phyloP scores from a whole-genome alignment of 2,888 invertebrate genomes.

The Neria commutata region DNA sequence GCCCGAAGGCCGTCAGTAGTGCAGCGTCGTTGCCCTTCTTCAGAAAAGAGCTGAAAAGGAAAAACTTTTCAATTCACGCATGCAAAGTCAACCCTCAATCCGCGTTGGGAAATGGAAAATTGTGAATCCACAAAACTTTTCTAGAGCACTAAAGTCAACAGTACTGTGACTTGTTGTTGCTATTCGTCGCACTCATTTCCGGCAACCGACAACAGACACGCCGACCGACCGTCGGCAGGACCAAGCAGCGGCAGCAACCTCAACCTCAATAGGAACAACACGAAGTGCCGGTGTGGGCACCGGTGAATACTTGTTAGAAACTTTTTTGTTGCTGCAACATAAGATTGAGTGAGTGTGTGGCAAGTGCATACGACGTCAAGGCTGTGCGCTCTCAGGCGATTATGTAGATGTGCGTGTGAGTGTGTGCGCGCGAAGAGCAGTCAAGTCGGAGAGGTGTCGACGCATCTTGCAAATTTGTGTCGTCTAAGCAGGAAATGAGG shows the following conservation, averaged over 20 bases:
- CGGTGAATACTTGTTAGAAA: too few species aligned
- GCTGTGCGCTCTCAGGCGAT: too few species aligned
- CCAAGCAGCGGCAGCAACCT: not conserved
- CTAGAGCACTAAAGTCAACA: constrained; percentile 19
- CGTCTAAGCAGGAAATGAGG: constrained; percentile 14
- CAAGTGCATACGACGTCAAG: not conserved
- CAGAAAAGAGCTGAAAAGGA: too few species aligned
- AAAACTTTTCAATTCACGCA: constrained; percentile 15
- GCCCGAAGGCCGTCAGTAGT: too few species aligned
- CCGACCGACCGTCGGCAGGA: not conserved
- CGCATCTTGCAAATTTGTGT: constrained; percentile 13
- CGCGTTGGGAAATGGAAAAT: constrained; percentile 6
- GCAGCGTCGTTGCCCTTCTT: too few species aligned
- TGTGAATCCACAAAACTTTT: constrained; percentile 21
- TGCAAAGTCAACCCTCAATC: not conserved
- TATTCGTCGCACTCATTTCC: not conserved
- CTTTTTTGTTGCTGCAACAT: too few species aligned
- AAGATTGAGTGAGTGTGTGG: too few species aligned
- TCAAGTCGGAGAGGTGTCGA: too few species aligned
- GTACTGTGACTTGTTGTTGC: constrained; percentile 4
- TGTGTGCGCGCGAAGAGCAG: too few species aligned
- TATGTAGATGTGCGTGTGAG: not conserved
- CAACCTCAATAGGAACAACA: not conserved
- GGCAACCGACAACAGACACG: not conserved
- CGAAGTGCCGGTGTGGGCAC: not conserved